These are phyloP conservation scores for Meandrusa payeni DNA, from an alignment of 2,888 invertebrate genomes.

Conservation along the genomic window DNA sequence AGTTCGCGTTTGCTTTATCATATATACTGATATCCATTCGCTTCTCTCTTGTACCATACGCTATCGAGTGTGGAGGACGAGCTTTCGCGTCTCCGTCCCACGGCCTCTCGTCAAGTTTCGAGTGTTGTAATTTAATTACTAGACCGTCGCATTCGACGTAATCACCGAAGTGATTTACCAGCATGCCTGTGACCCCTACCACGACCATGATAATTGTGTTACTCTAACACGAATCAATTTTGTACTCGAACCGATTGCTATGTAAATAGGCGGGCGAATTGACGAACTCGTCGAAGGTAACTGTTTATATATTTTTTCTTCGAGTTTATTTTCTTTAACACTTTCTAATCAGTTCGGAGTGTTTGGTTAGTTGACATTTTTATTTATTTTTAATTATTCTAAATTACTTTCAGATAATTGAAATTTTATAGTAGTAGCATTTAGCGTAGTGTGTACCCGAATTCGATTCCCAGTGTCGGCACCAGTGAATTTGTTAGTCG, in stretches of 20 bases:
- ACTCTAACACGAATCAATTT: slow-evolving; percentile 25
- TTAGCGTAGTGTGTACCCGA: no score
- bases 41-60: slow-evolving; percentile 10
- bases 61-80: slow-evolving; percentile 32
- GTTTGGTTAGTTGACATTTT: not conserved
- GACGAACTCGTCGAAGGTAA: slow-evolving; percentile 3
- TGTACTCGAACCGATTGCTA: slow-evolving; percentile 17
- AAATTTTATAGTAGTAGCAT: no score
- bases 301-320: slow-evolving; percentile 6
- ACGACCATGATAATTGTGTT: slow-evolving; percentile 30
- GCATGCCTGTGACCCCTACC: slow-evolving; percentile 31
- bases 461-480: no score
- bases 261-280: slow-evolving; percentile 6
- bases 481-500: no score
- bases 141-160: slow-evolving; percentile 46
- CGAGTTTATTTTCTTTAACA: slow-evolving; percentile 7
- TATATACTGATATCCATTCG: not conserved
- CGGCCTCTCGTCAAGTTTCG: slow-evolving; percentile 43
- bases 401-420: not conserved
- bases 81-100: slow-evolving; percentile 36
- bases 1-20: no score
- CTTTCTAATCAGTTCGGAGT: slow-evolving; percentile 5
- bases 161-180: slow-evolving; percentile 53
- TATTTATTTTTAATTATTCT: not conserved
- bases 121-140: slow-evolving; percentile 61